Conservation (phyloP, 2,113 vertebrate genomes). For the Neopipo cinnamomea region DNA sequence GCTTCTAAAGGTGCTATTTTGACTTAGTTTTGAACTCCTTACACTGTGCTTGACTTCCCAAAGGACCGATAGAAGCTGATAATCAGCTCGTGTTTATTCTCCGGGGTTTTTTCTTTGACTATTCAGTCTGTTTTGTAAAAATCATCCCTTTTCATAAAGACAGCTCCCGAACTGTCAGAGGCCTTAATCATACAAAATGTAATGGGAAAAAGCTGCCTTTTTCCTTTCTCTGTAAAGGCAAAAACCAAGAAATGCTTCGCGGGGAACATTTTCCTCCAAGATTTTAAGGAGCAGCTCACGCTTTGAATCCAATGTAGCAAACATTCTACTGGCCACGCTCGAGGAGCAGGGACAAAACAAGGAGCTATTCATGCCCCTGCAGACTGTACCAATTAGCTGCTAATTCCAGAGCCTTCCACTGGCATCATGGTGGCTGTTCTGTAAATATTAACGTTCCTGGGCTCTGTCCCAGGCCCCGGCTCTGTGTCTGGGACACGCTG, state of each 20-base stretch:
- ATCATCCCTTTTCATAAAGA: not conserved
- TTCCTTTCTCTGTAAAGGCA: not conserved
- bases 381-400: not conserved
- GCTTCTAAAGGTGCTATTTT: slow-evolving; percentile 56
- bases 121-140: not conserved
- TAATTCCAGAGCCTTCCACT: not conserved
- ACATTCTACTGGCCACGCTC: not conserved
- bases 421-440: not conserved
- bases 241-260: not conserved
- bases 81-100: not conserved
- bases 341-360: not conserved
- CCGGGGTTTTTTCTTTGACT: not conserved
- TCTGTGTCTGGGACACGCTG: not conserved
- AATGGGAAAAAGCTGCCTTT: not conserved
- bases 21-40: slow-evolving; percentile 22
- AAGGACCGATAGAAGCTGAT: not conserved
- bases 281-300: not conserved
- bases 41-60: slow-evolving; percentile 29
- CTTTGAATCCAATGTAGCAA: not conserved
- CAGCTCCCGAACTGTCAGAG: not conserved
- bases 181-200: slow-evolving; percentile 11
- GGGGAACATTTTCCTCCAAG: not conserved
- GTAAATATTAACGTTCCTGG: not conserved
- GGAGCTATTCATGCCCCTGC: not conserved
- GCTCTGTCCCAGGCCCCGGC: not conserved